A percentile compares a stretch with the other conserved stretches of the same genome.
phyloP scores from a whole-genome alignment of 2,888 invertebrate species.

The Trachelus tabidus region DNA sequence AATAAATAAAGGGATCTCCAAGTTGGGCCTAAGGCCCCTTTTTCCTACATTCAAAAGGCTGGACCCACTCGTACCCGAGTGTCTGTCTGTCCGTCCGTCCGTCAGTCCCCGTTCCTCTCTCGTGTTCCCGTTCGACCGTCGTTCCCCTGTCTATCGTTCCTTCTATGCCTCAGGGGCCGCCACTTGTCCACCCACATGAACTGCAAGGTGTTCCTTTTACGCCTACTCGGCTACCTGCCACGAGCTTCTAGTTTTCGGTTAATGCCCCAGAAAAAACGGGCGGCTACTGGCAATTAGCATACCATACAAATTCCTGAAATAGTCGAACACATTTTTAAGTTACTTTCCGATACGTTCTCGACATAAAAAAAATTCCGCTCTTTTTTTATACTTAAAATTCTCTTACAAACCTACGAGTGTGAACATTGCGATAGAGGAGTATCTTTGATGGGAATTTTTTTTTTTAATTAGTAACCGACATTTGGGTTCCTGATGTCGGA shows the following conservation, averaged over 20 bases:
- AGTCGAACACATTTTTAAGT: no score
- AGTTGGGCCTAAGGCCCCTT: background rate
- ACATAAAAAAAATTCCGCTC: background rate
- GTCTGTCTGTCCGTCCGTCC: background rate
- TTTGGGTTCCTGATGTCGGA: background rate
- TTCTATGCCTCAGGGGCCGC: constrained; percentile 3
- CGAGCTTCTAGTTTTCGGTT: constrained; percentile 19
- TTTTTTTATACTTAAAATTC: background rate
- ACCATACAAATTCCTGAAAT: constrained; percentile 5
- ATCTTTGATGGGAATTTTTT: background rate
- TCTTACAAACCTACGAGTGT: background rate
- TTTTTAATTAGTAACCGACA: background rate
- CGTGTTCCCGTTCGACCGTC: background rate
- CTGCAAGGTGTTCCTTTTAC: constrained; percentile 36
- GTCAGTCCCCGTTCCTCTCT: background rate
- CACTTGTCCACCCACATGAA: constrained; percentile 42
- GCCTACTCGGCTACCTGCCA: constrained; percentile 15
- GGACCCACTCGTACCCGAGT: constrained; percentile 2
- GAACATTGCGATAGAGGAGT: background rate
- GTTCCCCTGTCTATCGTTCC: background rate
- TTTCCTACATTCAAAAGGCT: background rate
- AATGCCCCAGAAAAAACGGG: constrained; percentile 14
- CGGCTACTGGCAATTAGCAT: constrained; percentile 22
- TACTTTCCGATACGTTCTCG: background rate
- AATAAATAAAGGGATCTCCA: background rate